phyloP scores from a whole-genome alignment of 2,888 invertebrate genomes.

The Xylota sylvarum region DNA sequence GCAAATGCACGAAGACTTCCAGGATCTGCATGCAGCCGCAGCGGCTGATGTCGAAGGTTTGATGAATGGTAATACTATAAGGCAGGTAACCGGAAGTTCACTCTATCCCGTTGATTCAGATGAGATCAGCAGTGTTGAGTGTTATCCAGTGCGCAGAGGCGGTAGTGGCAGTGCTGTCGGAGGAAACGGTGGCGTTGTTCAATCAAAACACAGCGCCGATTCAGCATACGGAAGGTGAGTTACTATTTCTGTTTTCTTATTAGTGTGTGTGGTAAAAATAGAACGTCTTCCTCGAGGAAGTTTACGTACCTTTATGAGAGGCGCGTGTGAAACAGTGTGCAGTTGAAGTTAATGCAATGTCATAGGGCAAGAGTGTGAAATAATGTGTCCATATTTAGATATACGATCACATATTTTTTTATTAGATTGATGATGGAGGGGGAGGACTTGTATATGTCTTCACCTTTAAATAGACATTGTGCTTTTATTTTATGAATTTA shows the following conservation, averaged over 20 bases:
- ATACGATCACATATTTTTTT: conserved; percentile 3
- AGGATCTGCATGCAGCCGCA: conserved; percentile 80
- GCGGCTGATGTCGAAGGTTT: conserved; percentile 46
- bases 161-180: conserved; percentile 79
- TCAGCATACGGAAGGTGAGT: conserved; percentile 95
- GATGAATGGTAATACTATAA: conserved; percentile 44
- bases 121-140: conserved; percentile 83
- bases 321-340: background rate
- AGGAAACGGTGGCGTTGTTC: conserved; percentile 74
- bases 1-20: conserved; percentile 82
- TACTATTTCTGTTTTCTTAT: background rate
- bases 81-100: conserved; percentile 60
- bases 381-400: conserved; percentile 35
- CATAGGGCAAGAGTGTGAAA: conserved; percentile 15
- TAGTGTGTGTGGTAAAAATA: conserved; percentile 35
- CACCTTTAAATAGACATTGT: conserved; percentile 5
- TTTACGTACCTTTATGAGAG: conserved; percentile 1
- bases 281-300: background rate
- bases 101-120: conserved; percentile 81
- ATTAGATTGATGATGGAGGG: background rate
- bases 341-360: conserved; percentile 49
- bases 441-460: conserved; percentile 23
- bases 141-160: conserved; percentile 80
- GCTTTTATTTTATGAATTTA: background rate
- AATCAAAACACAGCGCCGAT: conserved; percentile 86